These are phyloP conservation scores for Schizopygopsis malacanthus DNA, from an alignment of 2,797 vertebrate species.

Conservation along the genomic window DNA sequence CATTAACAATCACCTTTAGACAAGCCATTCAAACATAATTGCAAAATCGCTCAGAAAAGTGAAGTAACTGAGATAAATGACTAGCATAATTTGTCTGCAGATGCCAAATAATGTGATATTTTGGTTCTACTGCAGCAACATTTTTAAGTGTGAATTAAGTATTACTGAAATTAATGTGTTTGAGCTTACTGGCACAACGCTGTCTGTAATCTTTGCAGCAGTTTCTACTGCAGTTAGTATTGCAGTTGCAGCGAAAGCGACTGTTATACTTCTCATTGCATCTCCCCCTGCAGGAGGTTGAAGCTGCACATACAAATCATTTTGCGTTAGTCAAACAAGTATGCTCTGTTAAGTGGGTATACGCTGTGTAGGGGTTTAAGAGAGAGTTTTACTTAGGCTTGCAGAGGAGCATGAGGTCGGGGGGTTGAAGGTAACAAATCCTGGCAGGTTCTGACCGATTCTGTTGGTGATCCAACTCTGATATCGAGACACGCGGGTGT, in stretches of 20 bases:
- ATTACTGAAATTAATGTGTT: neutral
- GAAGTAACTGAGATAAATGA: neutral
- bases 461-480: slow-evolving; percentile 66
- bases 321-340: slow-evolving; percentile 67
- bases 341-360: neutral
- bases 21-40: neutral
- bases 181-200: slow-evolving; percentile 13
- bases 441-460: slow-evolving; percentile 16
- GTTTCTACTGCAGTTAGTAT: neutral
- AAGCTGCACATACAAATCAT: slow-evolving; percentile 69
- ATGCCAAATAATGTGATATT: neutral
- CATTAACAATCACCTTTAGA: neutral
- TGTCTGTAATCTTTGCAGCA: slow-evolving; percentile 29
- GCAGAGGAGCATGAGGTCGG: neutral
- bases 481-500: slow-evolving; percentile 67
- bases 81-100: too few relatives aligned
- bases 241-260: slow-evolving; percentile 9
- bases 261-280: slow-evolving; percentile 19
- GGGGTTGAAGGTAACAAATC: slow-evolving; percentile 42
- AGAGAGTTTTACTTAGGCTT: slow-evolving; percentile 24
- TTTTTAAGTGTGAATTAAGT: neutral
- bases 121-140: too few relatives aligned
- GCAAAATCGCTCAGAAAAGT: neutral
- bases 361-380: neutral
- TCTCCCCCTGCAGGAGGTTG: slow-evolving; percentile 22